Conservation (phyloP, 2,113 vertebrate genomes). For the Balaenoptera acutorostrata region DNA sequence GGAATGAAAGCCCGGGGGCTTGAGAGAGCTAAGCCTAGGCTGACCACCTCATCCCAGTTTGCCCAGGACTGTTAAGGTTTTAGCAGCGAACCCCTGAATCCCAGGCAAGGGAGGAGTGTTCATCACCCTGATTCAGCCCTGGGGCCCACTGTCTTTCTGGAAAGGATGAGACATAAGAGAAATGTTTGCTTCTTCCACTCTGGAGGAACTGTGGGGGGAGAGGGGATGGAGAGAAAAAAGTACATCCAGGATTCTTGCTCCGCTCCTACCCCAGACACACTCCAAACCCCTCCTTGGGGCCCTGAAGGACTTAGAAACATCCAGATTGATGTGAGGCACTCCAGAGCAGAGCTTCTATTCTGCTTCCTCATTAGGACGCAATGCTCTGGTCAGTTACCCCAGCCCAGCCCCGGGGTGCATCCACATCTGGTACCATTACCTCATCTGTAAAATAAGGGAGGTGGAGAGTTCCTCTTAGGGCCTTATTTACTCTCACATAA, state of each 20-base stretch:
- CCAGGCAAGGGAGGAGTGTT: neutral
- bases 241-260: neutral
- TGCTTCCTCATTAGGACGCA: neutral
- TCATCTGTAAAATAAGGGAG: neutral
- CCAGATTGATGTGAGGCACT: neutral
- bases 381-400: neutral
- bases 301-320: neutral
- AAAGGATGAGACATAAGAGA: neutral
- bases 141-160: neutral
- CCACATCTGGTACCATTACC: fast-evolving
- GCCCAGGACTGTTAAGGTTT: neutral
- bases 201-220: neutral
- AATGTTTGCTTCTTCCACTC: neutral
- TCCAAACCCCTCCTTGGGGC: neutral
- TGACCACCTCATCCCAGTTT: neutral
- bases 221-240: neutral
- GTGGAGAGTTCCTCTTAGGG: neutral
- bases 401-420: neutral
- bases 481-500: neutral
- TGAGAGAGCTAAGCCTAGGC: neutral
- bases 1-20: neutral
- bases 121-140: neutral
- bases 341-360: neutral
- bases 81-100: neutral
- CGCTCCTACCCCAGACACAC: neutral